Percentiles rank a stretch among this genome's conserved stretches.
These are phyloP conservation scores for Laupala kohalensis DNA, from an alignment of 1,140 invertebrate genomes.

Conservation along the genomic window DNA sequence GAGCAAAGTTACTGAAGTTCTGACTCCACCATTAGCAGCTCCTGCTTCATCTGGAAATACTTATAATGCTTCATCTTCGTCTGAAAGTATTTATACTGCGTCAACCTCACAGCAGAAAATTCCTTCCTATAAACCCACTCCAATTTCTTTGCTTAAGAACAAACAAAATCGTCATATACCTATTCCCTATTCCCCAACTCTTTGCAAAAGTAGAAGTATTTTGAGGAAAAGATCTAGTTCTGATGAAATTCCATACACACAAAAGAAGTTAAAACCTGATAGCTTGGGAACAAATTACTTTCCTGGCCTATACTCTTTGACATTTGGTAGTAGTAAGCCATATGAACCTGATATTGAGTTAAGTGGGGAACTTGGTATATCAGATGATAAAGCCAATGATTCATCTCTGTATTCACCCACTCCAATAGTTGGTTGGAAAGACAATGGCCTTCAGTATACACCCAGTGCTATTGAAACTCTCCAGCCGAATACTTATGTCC, in stretches of 20 bases:
- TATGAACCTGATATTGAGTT: background rate
- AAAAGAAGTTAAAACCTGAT: slow-evolving; percentile 19
- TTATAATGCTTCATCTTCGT: background rate
- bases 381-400: background rate
- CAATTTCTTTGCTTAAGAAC: slow-evolving; percentile 41
- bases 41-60: background rate
- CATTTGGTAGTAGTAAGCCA: slow-evolving; percentile 9
- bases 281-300: slow-evolving; percentile 20
- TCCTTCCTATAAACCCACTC: slow-evolving; percentile 45
- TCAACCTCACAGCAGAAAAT: slow-evolving; percentile 10
- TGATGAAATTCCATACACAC: background rate
- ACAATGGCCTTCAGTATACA: background rate
- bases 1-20: slow-evolving; percentile 29
- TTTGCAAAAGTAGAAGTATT: background rate
- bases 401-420: background rate
- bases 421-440: background rate
- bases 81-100: background rate
- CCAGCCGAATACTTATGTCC: background rate
- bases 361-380: background rate
- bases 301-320: background rate
- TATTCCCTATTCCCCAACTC: slow-evolving; percentile 22
- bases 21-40: slow-evolving; percentile 24
- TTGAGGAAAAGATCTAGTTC: background rate
- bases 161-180: slow-evolving; percentile 37
- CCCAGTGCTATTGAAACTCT: slow-evolving; percentile 6